Conservation (phyloP, 92 coral and sea anemone genomes). For the Palythoa caribaeorum region DNA sequence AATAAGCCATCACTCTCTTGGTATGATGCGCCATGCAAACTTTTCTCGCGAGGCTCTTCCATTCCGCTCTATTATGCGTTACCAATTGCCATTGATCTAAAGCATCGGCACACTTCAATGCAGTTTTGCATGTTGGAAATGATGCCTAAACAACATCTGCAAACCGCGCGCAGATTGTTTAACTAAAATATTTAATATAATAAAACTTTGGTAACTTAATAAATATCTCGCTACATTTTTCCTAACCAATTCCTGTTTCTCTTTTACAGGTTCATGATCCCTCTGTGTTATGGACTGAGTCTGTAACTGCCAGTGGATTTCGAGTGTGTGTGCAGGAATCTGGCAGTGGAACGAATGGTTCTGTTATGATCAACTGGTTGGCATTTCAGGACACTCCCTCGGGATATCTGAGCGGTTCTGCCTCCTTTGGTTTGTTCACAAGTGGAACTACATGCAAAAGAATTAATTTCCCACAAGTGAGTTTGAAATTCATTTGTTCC, state of each 20-base stretch:
- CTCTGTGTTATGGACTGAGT: slow-evolving; percentile 59
- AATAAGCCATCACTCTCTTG: no score
- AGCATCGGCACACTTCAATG: no score
- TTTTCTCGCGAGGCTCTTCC: no score
- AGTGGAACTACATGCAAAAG: slow-evolving; percentile 67
- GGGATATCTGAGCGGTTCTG: slow-evolving; percentile 56
- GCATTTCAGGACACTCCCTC: slow-evolving; percentile 62
- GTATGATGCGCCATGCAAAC: no score
- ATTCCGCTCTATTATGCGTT: no score
- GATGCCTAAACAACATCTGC: no score
- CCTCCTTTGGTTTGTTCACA: slow-evolving; percentile 60
- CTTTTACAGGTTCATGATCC: slow-evolving; percentile 52
- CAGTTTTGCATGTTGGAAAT: no score
- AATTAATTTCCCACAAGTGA: slow-evolving; percentile 55
- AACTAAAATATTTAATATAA: background rate
- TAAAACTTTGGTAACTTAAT: background rate
- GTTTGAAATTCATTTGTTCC: background rate
- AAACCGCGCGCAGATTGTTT: background rate
- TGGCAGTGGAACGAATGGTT: slow-evolving; percentile 58
- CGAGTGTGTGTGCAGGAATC: slow-evolving; percentile 61
- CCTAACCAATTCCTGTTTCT: background rate
- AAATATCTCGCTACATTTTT: background rate
- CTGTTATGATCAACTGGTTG: slow-evolving; percentile 62
- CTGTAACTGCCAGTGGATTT: slow-evolving; percentile 46
- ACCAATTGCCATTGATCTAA: no score